Conservation (phyloP, 2,797 vertebrate genomes). For the Alauda arvensis region DNA sequence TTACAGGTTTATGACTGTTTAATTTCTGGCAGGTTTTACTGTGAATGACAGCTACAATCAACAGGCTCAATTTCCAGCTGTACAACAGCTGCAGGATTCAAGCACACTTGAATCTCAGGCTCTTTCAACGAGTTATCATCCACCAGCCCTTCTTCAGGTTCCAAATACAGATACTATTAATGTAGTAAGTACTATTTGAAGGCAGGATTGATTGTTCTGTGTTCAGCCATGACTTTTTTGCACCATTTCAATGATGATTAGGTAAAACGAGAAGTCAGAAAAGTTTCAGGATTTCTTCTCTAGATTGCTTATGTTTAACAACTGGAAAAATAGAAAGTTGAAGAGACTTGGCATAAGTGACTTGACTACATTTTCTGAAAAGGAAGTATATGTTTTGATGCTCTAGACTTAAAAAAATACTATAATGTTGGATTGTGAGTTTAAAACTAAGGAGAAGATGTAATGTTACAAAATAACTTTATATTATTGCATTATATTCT, state of each 20-base stretch:
- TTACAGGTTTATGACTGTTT: constrained; percentile 15
- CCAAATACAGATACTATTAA: constrained; percentile 75
- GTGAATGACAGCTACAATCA: constrained; percentile 88
- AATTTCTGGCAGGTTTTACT: constrained; percentile 80
- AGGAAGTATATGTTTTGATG: background rate
- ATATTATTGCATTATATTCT: background rate
- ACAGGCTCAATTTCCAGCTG: constrained; percentile 84
- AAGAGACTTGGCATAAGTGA: background rate
- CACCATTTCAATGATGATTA: background rate
- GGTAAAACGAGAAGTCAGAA: background rate
- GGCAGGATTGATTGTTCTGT: background rate
- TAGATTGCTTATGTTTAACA: background rate
- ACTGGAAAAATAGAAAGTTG: background rate
- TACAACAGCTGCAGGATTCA: constrained; percentile 98
- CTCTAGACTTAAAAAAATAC: background rate
- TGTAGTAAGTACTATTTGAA: constrained; percentile 62
- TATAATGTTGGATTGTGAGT: background rate
- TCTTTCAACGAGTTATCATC: constrained; percentile 89
- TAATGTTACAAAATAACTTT: background rate
- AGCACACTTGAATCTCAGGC: constrained; percentile 97
- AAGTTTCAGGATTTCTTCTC: background rate
- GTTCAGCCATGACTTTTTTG: background rate
- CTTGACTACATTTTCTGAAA: background rate
- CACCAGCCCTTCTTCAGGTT: constrained; percentile 85
- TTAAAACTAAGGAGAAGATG: background rate